Base-by-base conservation (phyloP, 2,888 invertebrate species). In the Gari tellinella region DNA sequence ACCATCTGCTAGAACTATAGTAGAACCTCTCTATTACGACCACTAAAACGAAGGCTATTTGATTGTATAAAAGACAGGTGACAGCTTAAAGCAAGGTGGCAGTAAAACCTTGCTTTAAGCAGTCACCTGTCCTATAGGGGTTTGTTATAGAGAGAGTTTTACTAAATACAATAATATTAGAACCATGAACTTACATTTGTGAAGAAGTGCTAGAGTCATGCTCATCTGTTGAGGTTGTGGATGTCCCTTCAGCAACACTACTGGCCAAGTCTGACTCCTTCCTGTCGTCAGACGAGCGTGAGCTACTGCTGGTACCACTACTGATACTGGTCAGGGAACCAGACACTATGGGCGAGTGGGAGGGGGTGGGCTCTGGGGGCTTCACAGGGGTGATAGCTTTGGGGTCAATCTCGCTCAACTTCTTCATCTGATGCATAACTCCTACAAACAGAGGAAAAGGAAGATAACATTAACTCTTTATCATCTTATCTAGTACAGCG, bases 391-490 rank as follows among this genome's bases (percentile, higher is more conserved):
- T 77, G 48, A 75, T 67, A 41, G 75, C 75, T 48, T 77, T 93
- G 72, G 94, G 93, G 86, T 95, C 94, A 12, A 95, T 95, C 92
- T 95, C 95, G 46, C 91, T 91, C 75, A 96, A 92, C 85, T 95
- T 94, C 88, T 94, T 93, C 65, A 96, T 94, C 93, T 98, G 98
- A 93, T 98, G 97, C 93, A 98, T 94, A n/a, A 98, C 98, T 55
- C 94, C 93, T 89, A 72, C 8, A 77, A 10, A 31, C 4, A 31
- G 31, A 7, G n/a, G n/a, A n/a, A n/a, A n/a, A n/a, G n/a, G n/a
- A n/a, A n/a, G n/a, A n/a, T n/a, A n/a, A n/a, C n/a, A n/a, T n/a
- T n/a, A n/a, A n/a, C n/a, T n/a, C n/a, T n/a, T n/a, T n/a, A n/a
- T n/a, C n/a, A n/a, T n/a, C n/a, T n/a, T n/a, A n/a, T n/a, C n/a